Evolutionary conservation across 1,140 invertebrate genomes (phyloP).

Genomic region (Cecropterus lyciades): DNA sequence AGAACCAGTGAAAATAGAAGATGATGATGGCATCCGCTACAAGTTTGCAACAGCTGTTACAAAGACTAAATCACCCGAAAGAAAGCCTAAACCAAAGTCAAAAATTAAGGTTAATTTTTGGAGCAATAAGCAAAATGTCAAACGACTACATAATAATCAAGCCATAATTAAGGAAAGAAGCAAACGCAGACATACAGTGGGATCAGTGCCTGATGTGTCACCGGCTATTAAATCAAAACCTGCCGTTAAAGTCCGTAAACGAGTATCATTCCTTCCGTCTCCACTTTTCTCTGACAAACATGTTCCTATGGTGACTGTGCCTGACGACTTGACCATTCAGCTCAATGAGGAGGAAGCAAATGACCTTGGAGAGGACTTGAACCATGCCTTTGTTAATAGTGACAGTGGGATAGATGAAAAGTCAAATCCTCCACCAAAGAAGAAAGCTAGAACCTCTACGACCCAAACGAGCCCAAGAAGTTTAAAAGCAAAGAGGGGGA

Average conservation of each 20-base stretch:
- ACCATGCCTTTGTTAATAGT: conserved; percentile 59
- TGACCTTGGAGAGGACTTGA: conserved; percentile 67
- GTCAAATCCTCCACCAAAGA: conserved; percentile 43
- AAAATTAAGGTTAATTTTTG: conserved; percentile 80
- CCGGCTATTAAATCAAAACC: conserved; percentile 55
- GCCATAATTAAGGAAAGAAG: conserved; percentile 48
- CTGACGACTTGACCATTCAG: conserved; percentile 77
- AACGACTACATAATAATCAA: conserved; percentile 45
- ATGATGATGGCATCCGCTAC: conserved; percentile 72
- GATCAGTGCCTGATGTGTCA: conserved; percentile 36
- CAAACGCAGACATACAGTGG: conserved; percentile 63
- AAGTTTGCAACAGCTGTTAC: conserved; percentile 58
- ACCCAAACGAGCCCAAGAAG: conserved; percentile 56
- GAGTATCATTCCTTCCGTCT: conserved; percentile 72
- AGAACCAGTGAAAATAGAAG: conserved; percentile 43
- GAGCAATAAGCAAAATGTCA: conserved; percentile 66
- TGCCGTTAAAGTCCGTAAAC: conserved; percentile 65
- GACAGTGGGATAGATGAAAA: conserved; percentile 41
- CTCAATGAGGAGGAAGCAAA: conserved; percentile 76
- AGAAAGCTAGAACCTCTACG: conserved; percentile 49
- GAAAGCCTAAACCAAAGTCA: conserved; percentile 66
- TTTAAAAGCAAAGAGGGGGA: conserved; percentile 58
- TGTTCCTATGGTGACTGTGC: conserved; percentile 78
- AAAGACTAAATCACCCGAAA: conserved; percentile 53
- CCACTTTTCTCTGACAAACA: conserved; percentile 73